Percentiles rank a stretch among this genome's conserved stretches.
These are phyloP conservation scores for Portunus trituberculatus DNA, from an alignment of 1,140 invertebrate genomes.

Conservation along the genomic window DNA sequence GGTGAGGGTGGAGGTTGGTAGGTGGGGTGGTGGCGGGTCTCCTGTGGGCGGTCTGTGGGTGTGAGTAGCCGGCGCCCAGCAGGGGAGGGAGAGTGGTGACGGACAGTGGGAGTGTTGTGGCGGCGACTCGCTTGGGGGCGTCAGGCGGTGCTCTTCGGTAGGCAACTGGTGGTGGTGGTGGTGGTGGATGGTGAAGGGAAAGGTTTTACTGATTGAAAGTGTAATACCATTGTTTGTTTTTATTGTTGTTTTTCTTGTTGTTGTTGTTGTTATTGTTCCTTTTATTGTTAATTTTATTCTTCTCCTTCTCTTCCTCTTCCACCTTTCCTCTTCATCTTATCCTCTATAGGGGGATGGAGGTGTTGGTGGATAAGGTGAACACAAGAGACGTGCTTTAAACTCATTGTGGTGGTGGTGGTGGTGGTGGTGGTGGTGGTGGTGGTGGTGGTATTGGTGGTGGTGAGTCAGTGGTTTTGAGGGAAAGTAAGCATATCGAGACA, in stretches of 20 bases:
- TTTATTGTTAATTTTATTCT: too few species aligned
- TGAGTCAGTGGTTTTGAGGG: background rate
- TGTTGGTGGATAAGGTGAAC: too few species aligned
- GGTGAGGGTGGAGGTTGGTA: background rate
- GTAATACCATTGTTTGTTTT: too few species aligned
- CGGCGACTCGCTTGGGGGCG: background rate
- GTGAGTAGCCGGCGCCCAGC: background rate
- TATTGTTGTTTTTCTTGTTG: too few species aligned
- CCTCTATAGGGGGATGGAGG: too few species aligned
- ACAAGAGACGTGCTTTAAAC: background rate
- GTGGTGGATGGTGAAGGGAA: too few species aligned
- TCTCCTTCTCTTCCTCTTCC: too few species aligned
- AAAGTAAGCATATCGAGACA: background rate
- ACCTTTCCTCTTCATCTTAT: too few species aligned
- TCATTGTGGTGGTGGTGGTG: background rate
- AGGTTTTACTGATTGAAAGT: too few species aligned
- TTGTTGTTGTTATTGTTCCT: too few species aligned
- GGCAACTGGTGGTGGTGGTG: too few species aligned
- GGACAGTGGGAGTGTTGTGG: constrained; percentile 16
- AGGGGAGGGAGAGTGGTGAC: background rate
- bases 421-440: background rate
- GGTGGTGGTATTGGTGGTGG: background rate
- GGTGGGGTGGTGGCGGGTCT: background rate
- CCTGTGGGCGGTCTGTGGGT: background rate
- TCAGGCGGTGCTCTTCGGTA: background rate